Conservation (phyloP, 2,888 invertebrate genomes). For the Chymomyza amoena region DNA sequence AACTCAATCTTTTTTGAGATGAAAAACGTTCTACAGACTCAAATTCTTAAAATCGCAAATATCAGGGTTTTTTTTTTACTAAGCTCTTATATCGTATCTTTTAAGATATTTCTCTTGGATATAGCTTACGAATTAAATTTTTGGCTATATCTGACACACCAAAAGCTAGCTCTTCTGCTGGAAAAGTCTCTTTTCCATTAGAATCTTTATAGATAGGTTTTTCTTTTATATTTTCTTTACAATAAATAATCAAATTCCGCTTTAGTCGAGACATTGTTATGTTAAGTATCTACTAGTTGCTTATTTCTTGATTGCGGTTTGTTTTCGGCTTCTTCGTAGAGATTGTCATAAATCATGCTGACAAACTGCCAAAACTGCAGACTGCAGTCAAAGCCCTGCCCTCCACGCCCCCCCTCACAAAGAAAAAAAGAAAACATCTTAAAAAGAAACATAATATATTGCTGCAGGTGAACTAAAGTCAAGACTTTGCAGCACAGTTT, state of each 20-base stretch:
- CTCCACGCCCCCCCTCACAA: too few relatives aligned
- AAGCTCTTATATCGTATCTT: too few relatives aligned
- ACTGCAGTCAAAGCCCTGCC: conserved; percentile 11
- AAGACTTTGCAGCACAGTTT: neutral
- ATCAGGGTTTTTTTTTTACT: too few relatives aligned
- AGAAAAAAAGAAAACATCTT: too few relatives aligned
- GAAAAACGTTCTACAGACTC: too few relatives aligned
- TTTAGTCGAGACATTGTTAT: neutral
- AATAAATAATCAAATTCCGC: neutral
- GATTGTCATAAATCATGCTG: conserved; percentile 50
- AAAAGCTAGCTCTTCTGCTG: too few relatives aligned
- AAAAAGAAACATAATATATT: neutral
- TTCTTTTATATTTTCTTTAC: neutral
- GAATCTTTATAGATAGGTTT: neutral
- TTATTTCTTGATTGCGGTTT: neutral
- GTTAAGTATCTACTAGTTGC: neutral
- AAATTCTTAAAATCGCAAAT: too few relatives aligned
- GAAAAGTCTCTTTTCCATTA: too few relatives aligned
- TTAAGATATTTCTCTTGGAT: too few relatives aligned
- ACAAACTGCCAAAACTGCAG: conserved; percentile 42
- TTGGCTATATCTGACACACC: too few relatives aligned
- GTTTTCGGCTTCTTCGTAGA: neutral
- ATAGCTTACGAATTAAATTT: too few relatives aligned
- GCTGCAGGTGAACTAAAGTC: neutral
- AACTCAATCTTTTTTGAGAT: too few relatives aligned